Percentiles rank a stretch among this genome's conserved stretches.
Conservation (phyloP, 30 jellyfish, hydroid and myxozoan species). For the Nemopilema nomurai region DNA sequence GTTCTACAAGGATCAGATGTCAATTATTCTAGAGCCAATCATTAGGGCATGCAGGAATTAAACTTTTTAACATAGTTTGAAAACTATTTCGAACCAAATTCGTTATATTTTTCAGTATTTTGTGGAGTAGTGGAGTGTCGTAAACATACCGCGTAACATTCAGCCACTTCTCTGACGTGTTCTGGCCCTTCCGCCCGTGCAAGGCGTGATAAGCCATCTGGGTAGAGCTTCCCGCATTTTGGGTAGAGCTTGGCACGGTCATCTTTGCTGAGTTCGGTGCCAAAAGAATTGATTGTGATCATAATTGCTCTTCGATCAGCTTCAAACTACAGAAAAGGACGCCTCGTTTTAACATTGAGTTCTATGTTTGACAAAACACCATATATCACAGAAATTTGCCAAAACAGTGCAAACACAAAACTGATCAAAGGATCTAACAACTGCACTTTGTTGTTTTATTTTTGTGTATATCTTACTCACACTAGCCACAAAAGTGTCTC, state of each 20-base stretch:
- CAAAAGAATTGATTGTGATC: conserved; percentile 98
- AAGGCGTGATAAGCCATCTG: conserved; percentile 89
- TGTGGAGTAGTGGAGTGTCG: too few species aligned
- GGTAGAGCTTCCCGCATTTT: conserved; percentile 87
- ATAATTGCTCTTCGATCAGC: conserved; percentile 98
- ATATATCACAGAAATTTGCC: too few species aligned
- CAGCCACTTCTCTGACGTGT: conserved; percentile 95
- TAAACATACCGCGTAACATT: conserved; percentile 82
- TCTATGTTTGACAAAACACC: neutral
- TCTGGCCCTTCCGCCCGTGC: conserved; percentile 96
- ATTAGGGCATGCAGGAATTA: too few species aligned
- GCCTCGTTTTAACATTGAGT: neutral
- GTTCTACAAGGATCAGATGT: too few species aligned
- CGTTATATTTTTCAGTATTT: neutral
- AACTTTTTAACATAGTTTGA: too few species aligned
- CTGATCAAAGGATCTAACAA: too few species aligned
- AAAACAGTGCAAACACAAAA: too few species aligned
- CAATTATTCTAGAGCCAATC: too few species aligned
- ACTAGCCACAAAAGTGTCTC: too few species aligned
- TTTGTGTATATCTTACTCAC: too few species aligned
- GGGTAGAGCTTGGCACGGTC: conserved; percentile 95
- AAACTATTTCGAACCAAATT: too few species aligned
- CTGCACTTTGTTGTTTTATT: too few species aligned
- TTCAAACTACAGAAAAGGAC: conserved; percentile 68
- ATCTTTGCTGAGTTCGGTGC: conserved; percentile 96